Base-by-base conservation (phyloP, 2,888 invertebrate genomes). In the Lumbricus terrestris region DNA sequence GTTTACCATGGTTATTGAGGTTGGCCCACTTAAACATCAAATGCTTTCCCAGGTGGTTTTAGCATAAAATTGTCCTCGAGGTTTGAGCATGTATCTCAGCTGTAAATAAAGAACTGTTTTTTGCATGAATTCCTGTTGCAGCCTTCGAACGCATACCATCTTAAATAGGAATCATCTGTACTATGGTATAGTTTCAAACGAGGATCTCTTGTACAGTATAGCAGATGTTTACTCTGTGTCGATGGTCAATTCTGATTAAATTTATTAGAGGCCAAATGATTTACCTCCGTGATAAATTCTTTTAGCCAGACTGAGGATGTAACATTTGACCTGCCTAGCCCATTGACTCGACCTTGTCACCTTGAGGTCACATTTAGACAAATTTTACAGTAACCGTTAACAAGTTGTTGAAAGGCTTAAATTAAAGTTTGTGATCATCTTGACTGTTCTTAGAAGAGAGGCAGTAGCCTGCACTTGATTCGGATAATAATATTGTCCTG, bases 141-240 rank as follows among this genome's bases (percentile, higher is more conserved):
- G 69, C 69, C 69, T 69, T 69, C 69, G n/a, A 29, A 69, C 29
- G 69, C 69, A 69, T 69, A 69, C 69, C 69, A 69, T 69, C 69
- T 69, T 69, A 69, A n/a, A n/a, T 6, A 69, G 69, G n/a, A 29
- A n/a, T 69, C n/a, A n/a, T 69, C 69, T n/a, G n/a, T n/a, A n/a
- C n/a, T n/a, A 69, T 1, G 69, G 29, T 69, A 69, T 69, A 69
- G 69, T 69, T n/a, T 69, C n/a, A 69, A 69, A 69, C n/a, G n/a
- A 69, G n/a, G 69, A 69, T 69, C 69, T 69, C 69, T 69, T 69
- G 69, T 69, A 69, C 69, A n/a, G 69, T n/a, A n/a, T 69, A 69
- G n/a, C 47, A 5, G 4, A 6, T 69, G n/a, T 69, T 69, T 69
- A n/a, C 69, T 69, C 6, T n/a, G n/a, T 69, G 69, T n/a, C n/a